Conservation (phyloP, 2,888 invertebrate genomes). For the Perdita meconis region DNA sequence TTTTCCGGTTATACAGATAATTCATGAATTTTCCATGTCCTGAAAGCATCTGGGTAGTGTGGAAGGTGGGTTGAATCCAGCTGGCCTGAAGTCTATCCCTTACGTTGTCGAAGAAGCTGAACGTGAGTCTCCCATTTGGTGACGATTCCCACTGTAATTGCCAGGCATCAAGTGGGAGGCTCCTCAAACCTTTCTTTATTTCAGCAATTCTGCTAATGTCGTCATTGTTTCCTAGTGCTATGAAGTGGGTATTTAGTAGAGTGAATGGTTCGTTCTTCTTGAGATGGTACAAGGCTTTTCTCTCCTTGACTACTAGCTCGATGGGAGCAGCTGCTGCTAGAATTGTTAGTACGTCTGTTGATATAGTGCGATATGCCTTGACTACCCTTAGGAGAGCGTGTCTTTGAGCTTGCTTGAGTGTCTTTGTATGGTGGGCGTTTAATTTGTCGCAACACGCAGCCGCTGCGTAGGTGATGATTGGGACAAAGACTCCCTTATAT, state of each 20-base stretch:
- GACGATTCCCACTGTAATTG: background rate
- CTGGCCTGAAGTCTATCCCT: background rate
- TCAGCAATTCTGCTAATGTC: too few species aligned
- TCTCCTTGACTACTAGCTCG: background rate
- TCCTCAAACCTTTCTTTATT: background rate
- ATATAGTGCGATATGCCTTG: slow-evolving; percentile 4
- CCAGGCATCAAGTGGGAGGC: too few species aligned
- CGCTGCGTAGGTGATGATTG: slow-evolving; percentile 45
- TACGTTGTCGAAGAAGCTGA: background rate
- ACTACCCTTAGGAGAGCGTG: background rate
- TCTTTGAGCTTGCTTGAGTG: background rate
- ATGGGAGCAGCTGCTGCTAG: background rate
- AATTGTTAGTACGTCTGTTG: background rate
- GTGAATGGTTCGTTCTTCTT: background rate
- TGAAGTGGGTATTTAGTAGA: too few species aligned
- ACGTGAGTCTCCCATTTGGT: background rate
- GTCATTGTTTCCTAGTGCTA: too few species aligned
- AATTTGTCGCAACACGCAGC: slow-evolving; percentile 36
- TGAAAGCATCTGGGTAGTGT: background rate
- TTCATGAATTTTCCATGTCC: slow-evolving; percentile 15
- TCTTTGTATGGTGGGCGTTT: background rate
- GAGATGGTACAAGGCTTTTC: background rate
- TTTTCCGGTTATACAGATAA: accelerated
- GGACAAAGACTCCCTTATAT: slow-evolving; percentile 46
- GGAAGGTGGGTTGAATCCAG: background rate